These are phyloP conservation scores for Hemitrygon akajei DNA, from an alignment of 2,797 vertebrate species.

Conservation along the genomic window DNA sequence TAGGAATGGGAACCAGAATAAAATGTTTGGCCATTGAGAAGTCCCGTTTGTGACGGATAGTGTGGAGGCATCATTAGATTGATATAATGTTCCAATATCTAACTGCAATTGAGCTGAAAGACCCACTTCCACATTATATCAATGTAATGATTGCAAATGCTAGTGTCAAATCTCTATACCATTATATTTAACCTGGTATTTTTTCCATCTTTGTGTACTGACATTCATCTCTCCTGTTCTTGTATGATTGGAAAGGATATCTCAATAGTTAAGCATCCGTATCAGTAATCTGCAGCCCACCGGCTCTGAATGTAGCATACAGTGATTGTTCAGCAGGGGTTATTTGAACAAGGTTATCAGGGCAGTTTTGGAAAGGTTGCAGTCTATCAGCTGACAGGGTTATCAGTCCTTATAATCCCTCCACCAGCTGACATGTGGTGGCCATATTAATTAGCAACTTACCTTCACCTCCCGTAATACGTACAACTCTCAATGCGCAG, in stretches of 20 bases:
- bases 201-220: background rate
- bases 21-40: no score
- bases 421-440: background rate
- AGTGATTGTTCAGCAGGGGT: slow-evolving; percentile 10
- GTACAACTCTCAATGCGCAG: background rate
- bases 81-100: no score
- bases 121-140: background rate
- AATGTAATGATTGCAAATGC: background rate
- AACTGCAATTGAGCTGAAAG: background rate
- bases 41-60: no score
- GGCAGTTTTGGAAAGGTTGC: slow-evolving; percentile 22
- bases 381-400: background rate
- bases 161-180: background rate
- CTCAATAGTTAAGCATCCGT: slow-evolving; percentile 14
- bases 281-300: background rate
- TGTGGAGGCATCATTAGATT: no score
- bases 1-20: no score
- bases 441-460: slow-evolving; percentile 19
- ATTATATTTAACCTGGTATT: background rate
- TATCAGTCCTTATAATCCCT: slow-evolving; percentile 31
- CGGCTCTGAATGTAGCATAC: background rate
- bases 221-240: background rate
- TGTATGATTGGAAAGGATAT: background rate
- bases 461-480: background rate
- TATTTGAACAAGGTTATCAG: slow-evolving; percentile 1